Conservation (phyloP, 2,113 vertebrate species). For the Protobothrops flavoviridis region DNA sequence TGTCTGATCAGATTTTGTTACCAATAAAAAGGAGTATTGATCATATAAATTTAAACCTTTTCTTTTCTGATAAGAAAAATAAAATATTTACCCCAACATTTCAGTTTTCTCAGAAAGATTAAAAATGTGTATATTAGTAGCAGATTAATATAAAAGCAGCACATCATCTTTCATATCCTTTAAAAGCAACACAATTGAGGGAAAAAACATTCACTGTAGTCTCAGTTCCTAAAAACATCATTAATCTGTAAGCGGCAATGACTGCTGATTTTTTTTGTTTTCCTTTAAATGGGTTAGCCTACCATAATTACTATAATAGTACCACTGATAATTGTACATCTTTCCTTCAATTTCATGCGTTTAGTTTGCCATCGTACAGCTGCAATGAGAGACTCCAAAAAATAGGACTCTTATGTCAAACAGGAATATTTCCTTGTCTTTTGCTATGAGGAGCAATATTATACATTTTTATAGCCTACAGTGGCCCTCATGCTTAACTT, state of each 20-base stretch:
- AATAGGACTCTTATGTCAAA: constrained; percentile 40
- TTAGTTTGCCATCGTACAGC: constrained; percentile 33
- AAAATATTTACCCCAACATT: not conserved
- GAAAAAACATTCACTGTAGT: constrained; percentile 36
- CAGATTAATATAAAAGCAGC: constrained; percentile 9
- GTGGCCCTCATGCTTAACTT: constrained; percentile 19
- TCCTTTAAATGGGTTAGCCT: constrained; percentile 42
- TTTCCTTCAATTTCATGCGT: constrained; percentile 41
- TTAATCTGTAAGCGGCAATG: constrained; percentile 16
- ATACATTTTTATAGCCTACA: not conserved
- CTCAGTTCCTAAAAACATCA: not conserved
- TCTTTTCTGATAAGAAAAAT: constrained; percentile 25
- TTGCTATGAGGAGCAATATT: constrained; percentile 13
- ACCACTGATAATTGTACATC: constrained; percentile 38
- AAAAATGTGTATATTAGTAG: constrained; percentile 9
- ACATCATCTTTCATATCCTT: not conserved
- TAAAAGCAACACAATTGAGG: constrained; percentile 16
- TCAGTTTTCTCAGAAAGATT: not conserved
- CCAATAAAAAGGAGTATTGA: constrained; percentile 1
- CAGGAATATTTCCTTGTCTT: constrained; percentile 19
- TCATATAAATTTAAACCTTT: not conserved
- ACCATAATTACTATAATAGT: constrained; percentile 27
- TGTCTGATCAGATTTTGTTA: constrained; percentile 4
- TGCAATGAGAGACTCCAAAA: constrained; percentile 7
- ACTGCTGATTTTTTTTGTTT: constrained; percentile 36